phyloP scores from a whole-genome alignment of 2,113 vertebrate species.

The Abramis brama region DNA sequence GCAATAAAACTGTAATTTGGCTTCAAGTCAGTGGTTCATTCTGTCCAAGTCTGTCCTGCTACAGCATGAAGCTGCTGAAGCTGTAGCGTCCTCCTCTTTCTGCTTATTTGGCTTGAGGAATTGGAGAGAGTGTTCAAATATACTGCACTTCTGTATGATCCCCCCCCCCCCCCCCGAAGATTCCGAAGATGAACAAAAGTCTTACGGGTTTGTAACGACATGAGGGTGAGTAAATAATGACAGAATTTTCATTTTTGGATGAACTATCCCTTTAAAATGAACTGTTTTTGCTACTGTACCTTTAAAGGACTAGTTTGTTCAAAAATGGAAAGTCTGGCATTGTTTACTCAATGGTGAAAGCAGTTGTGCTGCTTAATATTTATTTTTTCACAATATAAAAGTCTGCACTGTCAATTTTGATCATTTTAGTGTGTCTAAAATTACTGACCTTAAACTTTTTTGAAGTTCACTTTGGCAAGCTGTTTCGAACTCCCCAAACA shows the following conservation, averaged over 20 bases:
- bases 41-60: not conserved
- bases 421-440: not conserved
- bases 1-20: not conserved
- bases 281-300: too few relatives aligned
- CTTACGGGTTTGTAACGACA: too few relatives aligned
- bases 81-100: not conserved
- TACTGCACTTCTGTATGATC: not conserved
- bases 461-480: too few relatives aligned
- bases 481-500: too few relatives aligned
- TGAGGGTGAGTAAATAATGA: too few relatives aligned
- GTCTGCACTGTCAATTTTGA: not conserved
- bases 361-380: not conserved
- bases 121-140: not conserved
- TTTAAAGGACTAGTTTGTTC: too few relatives aligned
- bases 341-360: not conserved
- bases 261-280: too few relatives aligned
- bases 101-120: slow-evolving; percentile 9
- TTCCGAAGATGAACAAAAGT: too few relatives aligned
- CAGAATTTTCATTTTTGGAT: too few relatives aligned
- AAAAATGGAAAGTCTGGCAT: too few relatives aligned
- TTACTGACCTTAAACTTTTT: not conserved
- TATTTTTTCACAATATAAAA: not conserved
- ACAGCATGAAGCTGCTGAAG: not conserved
- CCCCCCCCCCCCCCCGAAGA: not conserved
- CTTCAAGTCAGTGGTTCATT: not conserved